Conservation (phyloP, 1,140 invertebrate species). For the Orchestia grillus region DNA sequence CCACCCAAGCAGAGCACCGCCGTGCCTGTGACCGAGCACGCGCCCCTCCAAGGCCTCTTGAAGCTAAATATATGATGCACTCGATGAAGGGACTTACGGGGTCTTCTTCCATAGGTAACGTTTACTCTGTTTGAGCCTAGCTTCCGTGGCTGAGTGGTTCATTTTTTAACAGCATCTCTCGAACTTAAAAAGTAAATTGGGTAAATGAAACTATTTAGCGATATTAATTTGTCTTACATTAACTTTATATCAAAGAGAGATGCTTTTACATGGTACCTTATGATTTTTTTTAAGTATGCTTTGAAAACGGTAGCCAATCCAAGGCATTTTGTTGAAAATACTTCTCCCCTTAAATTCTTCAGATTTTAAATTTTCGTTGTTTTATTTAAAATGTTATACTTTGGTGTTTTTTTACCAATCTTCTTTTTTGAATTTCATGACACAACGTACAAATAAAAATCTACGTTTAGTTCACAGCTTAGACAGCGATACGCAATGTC, state of each 20-base stretch:
- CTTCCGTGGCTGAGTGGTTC: not conserved
- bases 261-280: not conserved
- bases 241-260: not conserved
- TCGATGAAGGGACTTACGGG: not conserved
- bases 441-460: not conserved
- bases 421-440: not conserved
- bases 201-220: not conserved
- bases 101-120: not conserved
- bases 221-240: not conserved
- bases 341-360: not conserved
- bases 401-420: not conserved
- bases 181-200: not conserved
- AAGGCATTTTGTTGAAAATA: not conserved
- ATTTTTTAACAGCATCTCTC: not conserved
- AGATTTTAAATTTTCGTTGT: not conserved
- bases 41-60: not conserved
- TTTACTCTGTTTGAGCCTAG: not conserved
- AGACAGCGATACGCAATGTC: not conserved
- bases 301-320: not conserved
- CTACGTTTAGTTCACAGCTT: not conserved
- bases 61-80: not conserved
- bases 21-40: not conserved
- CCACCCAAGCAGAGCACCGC: not conserved
- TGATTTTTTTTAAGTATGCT: no score
- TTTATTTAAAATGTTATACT: not conserved